Percentiles rank a stretch among this genome's conserved stretches.
phyloP scores from a whole-genome alignment of 2,888 invertebrate genomes.

The Tillus elongatus region DNA sequence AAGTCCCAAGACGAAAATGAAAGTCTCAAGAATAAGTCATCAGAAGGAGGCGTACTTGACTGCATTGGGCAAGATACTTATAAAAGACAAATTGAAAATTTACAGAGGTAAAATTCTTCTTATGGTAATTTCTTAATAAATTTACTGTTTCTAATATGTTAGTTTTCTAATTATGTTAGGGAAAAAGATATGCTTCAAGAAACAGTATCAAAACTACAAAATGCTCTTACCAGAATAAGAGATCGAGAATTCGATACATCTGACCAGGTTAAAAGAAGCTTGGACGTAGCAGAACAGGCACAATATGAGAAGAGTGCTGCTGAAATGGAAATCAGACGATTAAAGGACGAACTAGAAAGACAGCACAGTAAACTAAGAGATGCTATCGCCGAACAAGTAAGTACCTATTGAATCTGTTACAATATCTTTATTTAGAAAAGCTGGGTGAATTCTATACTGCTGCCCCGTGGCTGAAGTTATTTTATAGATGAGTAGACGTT shows the following conservation, averaged over 20 bases:
- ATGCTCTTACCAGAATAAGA: constrained; percentile 53
- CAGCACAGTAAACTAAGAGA: constrained; percentile 69
- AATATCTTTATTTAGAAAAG: too few relatives aligned
- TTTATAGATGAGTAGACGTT: too few relatives aligned
- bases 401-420: too few relatives aligned
- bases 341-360: constrained; percentile 68
- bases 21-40: constrained; percentile 40
- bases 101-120: constrained; percentile 49
- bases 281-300: constrained; percentile 66
- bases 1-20: constrained; percentile 62
- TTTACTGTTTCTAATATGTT: not conserved
- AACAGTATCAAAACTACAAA: constrained; percentile 58
- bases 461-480: too few relatives aligned
- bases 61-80: constrained; percentile 53
- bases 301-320: constrained; percentile 69
- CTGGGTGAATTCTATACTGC: too few relatives aligned
- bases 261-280: constrained; percentile 56
- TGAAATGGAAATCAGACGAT: constrained; percentile 64
- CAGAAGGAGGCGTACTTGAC: constrained; percentile 42
- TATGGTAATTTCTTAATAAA: too few relatives aligned
- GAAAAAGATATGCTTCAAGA: constrained; percentile 62
- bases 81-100: constrained; percentile 59
- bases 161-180: constrained; percentile 34
- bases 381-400: constrained; percentile 62
- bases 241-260: constrained; percentile 53